Conservation (phyloP, 2,888 invertebrate genomes). For the Spilosoma lubricipeda region DNA sequence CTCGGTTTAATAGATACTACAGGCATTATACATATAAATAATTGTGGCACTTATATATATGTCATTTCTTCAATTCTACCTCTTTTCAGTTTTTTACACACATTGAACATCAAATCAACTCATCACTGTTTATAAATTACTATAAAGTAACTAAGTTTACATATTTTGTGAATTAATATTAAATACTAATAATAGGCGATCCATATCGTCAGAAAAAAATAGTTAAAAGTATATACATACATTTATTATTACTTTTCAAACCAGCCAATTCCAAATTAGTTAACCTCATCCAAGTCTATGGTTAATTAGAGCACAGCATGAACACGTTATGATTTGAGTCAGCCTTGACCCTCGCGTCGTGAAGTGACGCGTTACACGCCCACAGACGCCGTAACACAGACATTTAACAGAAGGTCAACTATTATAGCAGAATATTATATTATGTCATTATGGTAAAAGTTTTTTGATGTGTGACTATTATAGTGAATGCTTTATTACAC, state of each 20-base stretch:
- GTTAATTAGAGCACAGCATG: slow-evolving; percentile 45
- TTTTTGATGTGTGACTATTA: neutral
- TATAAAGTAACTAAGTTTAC: too few species aligned
- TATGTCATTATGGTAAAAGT: neutral
- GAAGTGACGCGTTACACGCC: slow-evolving; percentile 23
- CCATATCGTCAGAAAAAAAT: neutral
- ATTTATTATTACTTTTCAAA: neutral
- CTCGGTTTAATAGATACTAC: too few species aligned
- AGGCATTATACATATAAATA: too few species aligned
- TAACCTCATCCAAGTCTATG: slow-evolving; percentile 39
- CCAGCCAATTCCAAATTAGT: slow-evolving; percentile 33
- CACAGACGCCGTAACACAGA: neutral
- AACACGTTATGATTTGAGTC: slow-evolving; percentile 33
- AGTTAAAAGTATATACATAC: neutral
- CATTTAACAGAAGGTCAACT: slow-evolving; percentile 5
- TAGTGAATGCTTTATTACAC: neutral
- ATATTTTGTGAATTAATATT: too few species aligned
- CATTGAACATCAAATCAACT: too few species aligned
- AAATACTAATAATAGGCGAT: too few species aligned
- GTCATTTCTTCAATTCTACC: too few species aligned
- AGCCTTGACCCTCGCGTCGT: slow-evolving; percentile 36
- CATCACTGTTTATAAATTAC: too few species aligned
- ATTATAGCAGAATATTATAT: neutral
- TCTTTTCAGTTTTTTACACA: too few species aligned
- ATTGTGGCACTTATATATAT: too few species aligned